Evolutionary conservation across 1,140 invertebrate genomes (phyloP), one percentile per base, ranked within the genome.

Genomic region (Coptotermes formosanus): DNA sequence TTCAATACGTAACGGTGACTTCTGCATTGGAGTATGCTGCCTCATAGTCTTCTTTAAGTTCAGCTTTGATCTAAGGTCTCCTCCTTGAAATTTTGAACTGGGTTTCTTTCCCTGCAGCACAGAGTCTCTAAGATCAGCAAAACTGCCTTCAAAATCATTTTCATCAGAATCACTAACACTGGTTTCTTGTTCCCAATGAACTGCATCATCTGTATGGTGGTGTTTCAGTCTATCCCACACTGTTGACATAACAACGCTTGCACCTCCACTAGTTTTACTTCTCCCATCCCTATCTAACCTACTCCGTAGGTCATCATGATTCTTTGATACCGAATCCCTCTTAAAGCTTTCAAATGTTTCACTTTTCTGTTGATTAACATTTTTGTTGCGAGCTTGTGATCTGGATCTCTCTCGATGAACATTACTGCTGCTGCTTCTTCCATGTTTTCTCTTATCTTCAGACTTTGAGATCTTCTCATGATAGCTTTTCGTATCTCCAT

Each of bases 1-100:
- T 85, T 88, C 88, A 86, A 88, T 88, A 43, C 84, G 64, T 52
- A 88, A 84, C 25, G 88, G 88, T 25, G 88, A 87, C 69, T 86
- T 88, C 38, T 86, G 84, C 32, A 86, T 45, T 23, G 82, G 55
- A 43, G 64, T 45, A 38, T 45, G 84, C 55, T 87, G 82, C 55
- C 52, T 88, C 23, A 75, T 38, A 82, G 82, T 86, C 45, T 87
- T 88, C 59, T 86, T 88, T n/a, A n/a, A n/a, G 81, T 87, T 87
- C 23, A 88, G 82, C 75, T 88, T 88, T 52, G 88, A 86, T 83
- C 88, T 59, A 38, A 88, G 86, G 81, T 88, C 88, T 45, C 45
- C 85, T 44, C 30, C 85, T 82, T 81, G 81, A 84, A 87, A 69
- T 48, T 45, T 59, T 30, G 55, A 44, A 48, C 59, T 82, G 30